Percentiles rank a stretch among this genome's conserved stretches.
These are phyloP conservation scores for Epizoanthus illoricatus DNA, from an alignment of 92 coral and sea anemone genomes.

Conservation along the genomic window DNA sequence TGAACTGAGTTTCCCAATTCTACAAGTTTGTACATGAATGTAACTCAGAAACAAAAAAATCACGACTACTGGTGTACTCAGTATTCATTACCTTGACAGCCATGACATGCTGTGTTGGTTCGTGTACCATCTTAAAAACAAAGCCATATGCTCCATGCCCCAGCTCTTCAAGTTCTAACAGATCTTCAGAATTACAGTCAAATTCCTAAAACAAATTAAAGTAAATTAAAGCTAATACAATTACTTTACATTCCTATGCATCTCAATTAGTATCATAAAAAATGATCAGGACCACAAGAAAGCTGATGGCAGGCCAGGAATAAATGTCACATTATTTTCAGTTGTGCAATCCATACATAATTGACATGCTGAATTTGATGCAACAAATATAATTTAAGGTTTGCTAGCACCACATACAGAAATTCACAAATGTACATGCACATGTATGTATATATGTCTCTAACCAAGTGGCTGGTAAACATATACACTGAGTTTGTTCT, in stretches of 20 bases:
- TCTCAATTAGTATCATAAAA: background rate
- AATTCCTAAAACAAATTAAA: slow-evolving; percentile 58
- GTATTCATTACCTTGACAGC: slow-evolving; percentile 83
- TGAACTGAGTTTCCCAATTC: too few species aligned
- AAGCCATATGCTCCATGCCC: slow-evolving; percentile 99
- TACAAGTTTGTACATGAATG: too few species aligned
- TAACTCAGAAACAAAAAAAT: background rate
- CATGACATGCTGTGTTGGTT: slow-evolving; percentile 80
- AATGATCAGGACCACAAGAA: background rate
- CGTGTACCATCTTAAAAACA: slow-evolving; percentile 84
- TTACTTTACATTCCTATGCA: background rate
- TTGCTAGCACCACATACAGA: too few species aligned
- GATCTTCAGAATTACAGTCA: slow-evolving; percentile 93
- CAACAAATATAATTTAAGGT: too few species aligned
- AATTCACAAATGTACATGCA: too few species aligned
- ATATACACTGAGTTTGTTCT: too few species aligned
- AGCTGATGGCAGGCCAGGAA: background rate
- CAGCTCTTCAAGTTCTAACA: slow-evolving; percentile 78
- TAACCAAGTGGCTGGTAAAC: too few species aligned
- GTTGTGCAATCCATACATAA: too few species aligned
- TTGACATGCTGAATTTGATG: too few species aligned
- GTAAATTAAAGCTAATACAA: too few species aligned
- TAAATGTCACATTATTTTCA: background rate
- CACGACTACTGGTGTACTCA: background rate
- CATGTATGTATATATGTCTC: too few species aligned